phyloP scores from a whole-genome alignment of 2,797 vertebrate genomes.

The Myoxocephalus aenaeus region DNA sequence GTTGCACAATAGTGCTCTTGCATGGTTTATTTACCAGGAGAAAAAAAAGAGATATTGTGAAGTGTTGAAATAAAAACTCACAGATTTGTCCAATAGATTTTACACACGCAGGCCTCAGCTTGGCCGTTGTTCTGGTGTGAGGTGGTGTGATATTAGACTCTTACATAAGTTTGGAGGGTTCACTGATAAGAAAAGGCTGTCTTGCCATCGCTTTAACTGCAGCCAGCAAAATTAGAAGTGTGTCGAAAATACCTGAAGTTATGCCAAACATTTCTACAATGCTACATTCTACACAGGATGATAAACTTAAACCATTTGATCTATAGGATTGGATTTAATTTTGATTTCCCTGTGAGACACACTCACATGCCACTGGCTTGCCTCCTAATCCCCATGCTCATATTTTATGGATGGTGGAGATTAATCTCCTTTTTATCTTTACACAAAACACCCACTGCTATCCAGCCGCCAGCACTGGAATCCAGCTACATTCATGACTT shows the following conservation, averaged over 20 bases:
- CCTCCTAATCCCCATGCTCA: conserved; percentile 7
- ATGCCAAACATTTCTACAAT: conserved; percentile 18
- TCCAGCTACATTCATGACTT: conserved; percentile 27
- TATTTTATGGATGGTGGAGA: conserved; percentile 40
- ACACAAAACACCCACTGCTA: conserved; percentile 42
- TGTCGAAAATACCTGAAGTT: conserved; percentile 5
- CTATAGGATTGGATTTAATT: not conserved
- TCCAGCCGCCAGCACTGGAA: conserved; percentile 26
- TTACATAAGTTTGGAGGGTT: conserved; percentile 63
- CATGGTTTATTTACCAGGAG: conserved; percentile 31
- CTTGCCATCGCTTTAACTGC: conserved; percentile 10
- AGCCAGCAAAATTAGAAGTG: conserved; percentile 3
- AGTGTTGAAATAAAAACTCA: conserved; percentile 32
- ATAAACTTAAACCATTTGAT: conserved; percentile 10
- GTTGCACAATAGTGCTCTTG: conserved; percentile 10
- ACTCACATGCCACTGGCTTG: not conserved
- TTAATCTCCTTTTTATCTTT: conserved; percentile 46
- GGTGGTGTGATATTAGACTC: conserved; percentile 56
- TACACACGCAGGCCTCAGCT: conserved; percentile 26
- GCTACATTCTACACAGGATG: not conserved
- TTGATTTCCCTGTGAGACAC: not conserved
- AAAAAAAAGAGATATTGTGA: conserved; percentile 34
- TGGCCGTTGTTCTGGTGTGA: conserved; percentile 56
- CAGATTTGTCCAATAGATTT: conserved; percentile 29
- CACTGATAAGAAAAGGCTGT: conserved; percentile 33